Evolutionary conservation across 2,888 invertebrate genomes (phyloP), one percentile per base, ranked within the genome.

Genomic region (Lysandra coridon): DNA sequence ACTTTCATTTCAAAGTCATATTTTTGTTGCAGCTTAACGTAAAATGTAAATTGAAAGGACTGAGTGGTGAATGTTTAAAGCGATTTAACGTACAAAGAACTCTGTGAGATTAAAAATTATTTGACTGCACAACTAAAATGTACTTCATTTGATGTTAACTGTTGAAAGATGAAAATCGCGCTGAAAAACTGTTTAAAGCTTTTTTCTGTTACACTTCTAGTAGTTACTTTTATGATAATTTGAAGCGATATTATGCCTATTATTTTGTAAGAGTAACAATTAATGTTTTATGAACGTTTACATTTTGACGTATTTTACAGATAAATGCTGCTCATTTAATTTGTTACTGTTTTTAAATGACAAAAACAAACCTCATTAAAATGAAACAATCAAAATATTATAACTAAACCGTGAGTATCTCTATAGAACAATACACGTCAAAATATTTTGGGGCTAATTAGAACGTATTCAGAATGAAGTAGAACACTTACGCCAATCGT

Each of bases 391-490:
- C 14, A 17, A 76, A 76, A 57, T 23, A 75, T 53, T 53, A 76
- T 76, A 6, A 23, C 23, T 23, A 23, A 23, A 57, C 12, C 57
- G 57, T 37, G 57, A 57, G 76, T 57, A 17, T 33, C 14, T 79
- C 74, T 74, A 74, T 74, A 57, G 40, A 30, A 60, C 73, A 79
- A 79, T 53, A 73, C 73, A 60, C n/a, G 40, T 23, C n/a, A 23
- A 60, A 74, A 79, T 79, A 73, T 60, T 69, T 57, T 74, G 12
- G 57, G 33, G 57, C 33, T 76, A 76, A 76, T 76, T 53, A 57
- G 33, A 23, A 33, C 33, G 17, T 53, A 14, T 76, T 53, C 17
- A 57, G 57, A 53, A 76, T 57, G 23, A 49, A 44, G 74, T 49
- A 49, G 53, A 53, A 33, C 53, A 76, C 76, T 76, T 76, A 76